phyloP scores from a whole-genome alignment of 2,888 invertebrate species.

The Plemyria rubiginata region DNA sequence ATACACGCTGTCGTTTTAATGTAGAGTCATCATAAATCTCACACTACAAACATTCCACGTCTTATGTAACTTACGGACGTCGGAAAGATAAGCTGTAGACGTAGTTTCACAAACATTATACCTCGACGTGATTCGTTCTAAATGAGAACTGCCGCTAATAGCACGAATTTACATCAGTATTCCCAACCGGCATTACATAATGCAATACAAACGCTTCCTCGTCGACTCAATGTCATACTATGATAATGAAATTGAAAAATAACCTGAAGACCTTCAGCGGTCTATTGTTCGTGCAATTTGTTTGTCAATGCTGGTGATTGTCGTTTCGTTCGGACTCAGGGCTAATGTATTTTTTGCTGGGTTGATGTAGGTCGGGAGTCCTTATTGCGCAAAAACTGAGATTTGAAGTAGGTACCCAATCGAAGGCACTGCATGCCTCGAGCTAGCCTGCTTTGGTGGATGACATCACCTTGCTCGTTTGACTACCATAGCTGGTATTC shows the following conservation, averaged over 20 bases:
- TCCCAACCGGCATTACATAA: slow-evolving; percentile 40
- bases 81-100: slow-evolving; percentile 36
- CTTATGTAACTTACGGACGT: slow-evolving; percentile 41
- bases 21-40: slow-evolving; percentile 38
- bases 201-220: slow-evolving; percentile 48
- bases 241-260: slow-evolving; percentile 55
- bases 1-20: slow-evolving; percentile 26
- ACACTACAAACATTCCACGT: slow-evolving; percentile 35
- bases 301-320: slow-evolving; percentile 48
- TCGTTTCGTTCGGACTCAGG: slow-evolving; percentile 46
- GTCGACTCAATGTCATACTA: slow-evolving; percentile 52
- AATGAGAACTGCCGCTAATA: slow-evolving; percentile 18
- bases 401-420: slow-evolving; percentile 52
- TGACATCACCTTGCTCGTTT: slow-evolving; percentile 58
- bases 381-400: slow-evolving; percentile 65
- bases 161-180: slow-evolving; percentile 22
- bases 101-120: slow-evolving; percentile 30
- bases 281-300: slow-evolving; percentile 47
- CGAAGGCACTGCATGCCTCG: slow-evolving; percentile 45
- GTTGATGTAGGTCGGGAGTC: slow-evolving; percentile 78
- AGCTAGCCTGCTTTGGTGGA: slow-evolving; percentile 33
- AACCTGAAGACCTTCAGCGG: slow-evolving; percentile 48
- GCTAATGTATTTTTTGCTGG: slow-evolving; percentile 59
- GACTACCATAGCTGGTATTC: slow-evolving; percentile 7
- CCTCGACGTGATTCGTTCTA: slow-evolving; percentile 21